Base-by-base conservation (phyloP, 2,113 vertebrate species). In the Myrmophylax atrothorax region DNA sequence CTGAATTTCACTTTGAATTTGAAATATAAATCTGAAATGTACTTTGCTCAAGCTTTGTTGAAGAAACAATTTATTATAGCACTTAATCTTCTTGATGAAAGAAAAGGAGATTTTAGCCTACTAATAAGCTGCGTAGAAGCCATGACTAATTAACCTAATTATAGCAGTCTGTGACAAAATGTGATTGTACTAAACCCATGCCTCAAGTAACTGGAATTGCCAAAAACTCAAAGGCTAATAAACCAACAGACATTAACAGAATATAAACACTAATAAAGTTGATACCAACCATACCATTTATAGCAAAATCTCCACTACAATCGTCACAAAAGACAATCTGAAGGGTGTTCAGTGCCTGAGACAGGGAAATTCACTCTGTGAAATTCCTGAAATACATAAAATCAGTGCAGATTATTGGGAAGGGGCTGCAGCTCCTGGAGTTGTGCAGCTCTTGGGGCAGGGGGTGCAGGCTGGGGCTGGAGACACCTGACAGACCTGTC, bases 71-170 rank as follows among this genome's bases (percentile, higher is more conserved):
- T 92, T 84, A 92, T 95, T 94, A 92, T 58, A 91, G 90, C 53
- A 89, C 87, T 98, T 97, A 97, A 98, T 98, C 89, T 96, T 93
- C 80, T 66, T 84, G 96, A 97, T 95, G 90, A 92, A 95, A 94
- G 81, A 94, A 96, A 96, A 96, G 79, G 91, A 96, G 92, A 97
- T 93, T 97, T 95, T 91, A 95, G 96, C 74, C 84, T 94, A 87
- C 88, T 98, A 97, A 98, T 97, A 97, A 97, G 92, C 92, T 95
- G 94, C 96, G 96, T 84, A 96, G 96, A 97, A 97, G 90, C 94
- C 91, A 89, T 97, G 96, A 98, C 97, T 97, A 98, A 98, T 97
- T 98, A 98, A 97, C 95, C 96, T 97, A 97, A 98, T 98, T 98
- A 97, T 50, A 93, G 90, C 94, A 93, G 95, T 4, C 91, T 93